These are phyloP conservation scores for Theristicus caerulescens DNA, from an alignment of 2,113 vertebrate genomes.

Conservation along the genomic window DNA sequence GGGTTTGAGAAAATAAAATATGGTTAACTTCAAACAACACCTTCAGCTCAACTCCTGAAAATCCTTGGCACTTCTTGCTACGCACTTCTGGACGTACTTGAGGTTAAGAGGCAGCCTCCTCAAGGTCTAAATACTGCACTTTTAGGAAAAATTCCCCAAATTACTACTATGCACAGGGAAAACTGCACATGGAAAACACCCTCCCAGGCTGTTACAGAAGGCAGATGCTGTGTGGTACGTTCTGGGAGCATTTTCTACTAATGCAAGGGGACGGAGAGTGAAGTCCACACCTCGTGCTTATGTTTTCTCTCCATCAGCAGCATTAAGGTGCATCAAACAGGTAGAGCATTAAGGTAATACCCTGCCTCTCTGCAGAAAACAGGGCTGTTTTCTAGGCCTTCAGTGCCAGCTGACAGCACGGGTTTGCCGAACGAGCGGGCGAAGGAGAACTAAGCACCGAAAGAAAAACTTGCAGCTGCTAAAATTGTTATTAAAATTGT, in stretches of 20 bases:
- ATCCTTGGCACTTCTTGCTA: slow-evolving; percentile 30
- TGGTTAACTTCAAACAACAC: slow-evolving; percentile 78
- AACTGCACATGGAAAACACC: not conserved
- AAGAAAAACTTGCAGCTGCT: not conserved
- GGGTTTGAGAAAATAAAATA: slow-evolving; percentile 70
- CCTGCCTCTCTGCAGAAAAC: not conserved
- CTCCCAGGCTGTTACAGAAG: not conserved
- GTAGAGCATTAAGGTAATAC: not conserved
- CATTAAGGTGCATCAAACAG: not conserved
- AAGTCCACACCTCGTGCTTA: fast-evolving
- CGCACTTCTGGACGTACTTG: not conserved
- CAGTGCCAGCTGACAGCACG: not conserved
- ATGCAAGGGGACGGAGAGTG: not conserved
- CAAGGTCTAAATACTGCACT: not conserved
- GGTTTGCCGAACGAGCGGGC: not conserved
- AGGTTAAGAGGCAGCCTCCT: not conserved
- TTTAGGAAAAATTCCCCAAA: not conserved
- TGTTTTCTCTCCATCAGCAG: not conserved
- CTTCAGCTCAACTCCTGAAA: slow-evolving; percentile 69
- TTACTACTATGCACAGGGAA: not conserved
- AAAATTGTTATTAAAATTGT: not conserved
- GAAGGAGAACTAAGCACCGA: not conserved
- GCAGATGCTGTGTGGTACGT: not conserved
- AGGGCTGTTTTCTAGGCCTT: not conserved
- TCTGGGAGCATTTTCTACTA: not conserved